Evolutionary conservation across 2,888 invertebrate genomes (phyloP).

Genomic region (Epinotia bilunana): DNA sequence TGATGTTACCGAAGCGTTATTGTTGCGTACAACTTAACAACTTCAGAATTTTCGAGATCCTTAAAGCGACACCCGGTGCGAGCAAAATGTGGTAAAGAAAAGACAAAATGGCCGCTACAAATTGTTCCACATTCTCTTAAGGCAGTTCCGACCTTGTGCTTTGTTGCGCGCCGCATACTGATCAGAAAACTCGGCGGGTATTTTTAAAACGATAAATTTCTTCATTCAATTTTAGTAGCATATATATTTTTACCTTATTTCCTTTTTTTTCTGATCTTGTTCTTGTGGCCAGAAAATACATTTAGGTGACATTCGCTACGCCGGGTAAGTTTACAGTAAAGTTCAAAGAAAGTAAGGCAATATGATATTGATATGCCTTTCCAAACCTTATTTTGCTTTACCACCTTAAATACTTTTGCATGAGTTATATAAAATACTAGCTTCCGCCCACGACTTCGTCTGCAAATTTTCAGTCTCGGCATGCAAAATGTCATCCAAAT

Average conservation of each 20-base stretch:
- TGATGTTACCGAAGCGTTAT: not conserved
- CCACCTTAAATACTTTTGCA: too few relatives aligned
- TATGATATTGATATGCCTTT: too few relatives aligned
- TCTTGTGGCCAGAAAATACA: not conserved
- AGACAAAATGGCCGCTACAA: constrained; percentile 43
- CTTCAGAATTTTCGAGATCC: constrained; percentile 8
- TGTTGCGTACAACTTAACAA: constrained; percentile 11
- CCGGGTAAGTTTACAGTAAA: too few relatives aligned
- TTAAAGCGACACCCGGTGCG: constrained; percentile 24
- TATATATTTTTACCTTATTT: constrained; percentile 6
- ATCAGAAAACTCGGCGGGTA: constrained; percentile 25
- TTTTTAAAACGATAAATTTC: constrained; percentile 37
- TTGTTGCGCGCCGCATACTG: constrained; percentile 39
- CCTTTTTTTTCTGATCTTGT: constrained; percentile 4
- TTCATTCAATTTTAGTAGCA: constrained; percentile 26
- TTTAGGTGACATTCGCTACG: too few relatives aligned
- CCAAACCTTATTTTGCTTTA: too few relatives aligned
- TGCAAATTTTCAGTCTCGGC: too few relatives aligned
- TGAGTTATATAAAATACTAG: too few relatives aligned
- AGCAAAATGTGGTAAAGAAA: constrained; percentile 40
- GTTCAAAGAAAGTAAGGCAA: too few relatives aligned
- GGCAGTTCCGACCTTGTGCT: constrained; percentile 39
- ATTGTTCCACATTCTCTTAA: constrained; percentile 43
- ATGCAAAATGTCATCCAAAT: too few relatives aligned
- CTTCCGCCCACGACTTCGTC: too few relatives aligned